phyloP scores from a whole-genome alignment of 2,113 vertebrate species.

The Synchiropus splendidus region DNA sequence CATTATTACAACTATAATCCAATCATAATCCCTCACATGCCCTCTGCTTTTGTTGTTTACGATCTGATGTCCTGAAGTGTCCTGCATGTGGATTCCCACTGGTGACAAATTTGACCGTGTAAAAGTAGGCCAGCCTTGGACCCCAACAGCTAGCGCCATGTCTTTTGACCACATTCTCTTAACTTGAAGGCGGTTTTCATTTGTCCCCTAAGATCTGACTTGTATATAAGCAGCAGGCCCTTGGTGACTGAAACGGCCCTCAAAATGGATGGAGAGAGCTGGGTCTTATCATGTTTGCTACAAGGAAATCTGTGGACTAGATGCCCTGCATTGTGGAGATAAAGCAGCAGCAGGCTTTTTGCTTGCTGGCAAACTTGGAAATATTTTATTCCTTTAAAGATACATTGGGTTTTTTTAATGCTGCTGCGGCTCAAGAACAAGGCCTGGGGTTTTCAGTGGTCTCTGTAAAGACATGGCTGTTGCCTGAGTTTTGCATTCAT shows the following conservation, averaged over 20 bases:
- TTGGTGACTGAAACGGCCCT: slow-evolving; percentile 24
- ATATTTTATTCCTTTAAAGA: slow-evolving; percentile 10
- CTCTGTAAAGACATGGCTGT: slow-evolving; percentile 7
- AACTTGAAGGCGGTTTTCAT: slow-evolving; percentile 23
- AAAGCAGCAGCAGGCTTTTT: neutral
- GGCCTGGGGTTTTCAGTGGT: slow-evolving; percentile 7
- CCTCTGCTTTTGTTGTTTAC: slow-evolving; percentile 56
- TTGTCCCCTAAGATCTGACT: slow-evolving; percentile 10
- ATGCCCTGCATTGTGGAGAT: no score
- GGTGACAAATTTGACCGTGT: neutral
- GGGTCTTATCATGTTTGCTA: slow-evolving; percentile 18
- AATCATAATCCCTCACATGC: slow-evolving; percentile 44
- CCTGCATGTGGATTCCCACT: neutral
- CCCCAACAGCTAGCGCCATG: slow-evolving; percentile 10
- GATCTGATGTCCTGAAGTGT: slow-evolving; percentile 27
- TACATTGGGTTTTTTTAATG: slow-evolving; percentile 5
- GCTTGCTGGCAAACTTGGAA: slow-evolving; percentile 4
- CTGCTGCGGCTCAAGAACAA: slow-evolving; percentile 6
- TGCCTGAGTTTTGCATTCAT: no score
- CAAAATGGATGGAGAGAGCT: slow-evolving; percentile 50
- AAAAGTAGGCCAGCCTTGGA: slow-evolving; percentile 30
- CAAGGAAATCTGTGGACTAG: slow-evolving; percentile 3
- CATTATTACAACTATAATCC: slow-evolving; percentile 54
- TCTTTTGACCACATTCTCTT: slow-evolving; percentile 7
- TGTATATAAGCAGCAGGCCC: slow-evolving; percentile 12